Evolutionary conservation across 2,113 vertebrate genomes (phyloP), one percentile per base, ranked within the genome.

Genomic region (Psettodes erumei): DNA sequence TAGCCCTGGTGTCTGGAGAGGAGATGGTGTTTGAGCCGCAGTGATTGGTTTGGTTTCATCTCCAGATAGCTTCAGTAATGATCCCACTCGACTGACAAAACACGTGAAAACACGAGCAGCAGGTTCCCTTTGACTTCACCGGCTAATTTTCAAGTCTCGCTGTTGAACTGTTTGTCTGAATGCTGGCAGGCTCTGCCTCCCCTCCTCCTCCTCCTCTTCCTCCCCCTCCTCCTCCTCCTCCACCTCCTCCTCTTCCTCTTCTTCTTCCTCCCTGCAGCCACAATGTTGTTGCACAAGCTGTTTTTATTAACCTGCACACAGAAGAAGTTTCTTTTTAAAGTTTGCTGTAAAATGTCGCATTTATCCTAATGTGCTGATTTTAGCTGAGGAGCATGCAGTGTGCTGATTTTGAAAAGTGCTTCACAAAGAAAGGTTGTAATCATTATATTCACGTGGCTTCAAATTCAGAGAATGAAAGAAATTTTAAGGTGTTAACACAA

Each of bases 121-220:
- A 48, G 50, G 40, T 28, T 45, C n/a, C 60, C 13, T 66, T 23
- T 65, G 51, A 37, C 30, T 47, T 13, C 40, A 19, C 12, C 18
- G 4, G 25, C 25, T 35, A 21, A 54, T 45, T 35, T 10, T 33
- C 15, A 18, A 19, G 32, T 33, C 73, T 27, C 35, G 48, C 43
- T 64, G 71, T 47, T 35, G n/a, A 50, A 40, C 62, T 43, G 51
- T 75, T 43, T 51, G 73, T 38, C 25, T 47, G 60, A 35, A 30
- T 1, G 13, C n/a, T 45, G 19, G 30, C 18, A 56, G 58, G 12
- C 25, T 63, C 40, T 13, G 30, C 38, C 30, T n/a, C 23, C 9
- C 42, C 23, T 54, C n/a, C 4, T 63, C 32, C 61, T 65, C 50
- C 4, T 37, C 43, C 16, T 16, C 60, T 6, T 30, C 25, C 16